These are phyloP conservation scores for Diprion similis DNA, from an alignment of 1,140 invertebrate genomes.

Conservation along the genomic window DNA sequence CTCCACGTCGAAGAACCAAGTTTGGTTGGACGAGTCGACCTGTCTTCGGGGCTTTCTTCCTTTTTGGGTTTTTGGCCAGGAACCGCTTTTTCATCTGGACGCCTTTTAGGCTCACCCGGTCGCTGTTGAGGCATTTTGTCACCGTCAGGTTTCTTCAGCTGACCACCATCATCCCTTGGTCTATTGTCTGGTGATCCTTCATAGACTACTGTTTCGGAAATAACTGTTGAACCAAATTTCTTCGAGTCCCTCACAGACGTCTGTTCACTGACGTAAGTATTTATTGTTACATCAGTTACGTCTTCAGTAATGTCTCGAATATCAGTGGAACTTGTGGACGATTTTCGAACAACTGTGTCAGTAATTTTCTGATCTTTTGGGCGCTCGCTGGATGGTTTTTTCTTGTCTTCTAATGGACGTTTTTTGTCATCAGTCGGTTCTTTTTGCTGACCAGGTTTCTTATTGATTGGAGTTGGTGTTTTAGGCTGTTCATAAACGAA, in stretches of 20 bases:
- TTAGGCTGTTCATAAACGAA: too few relatives aligned
- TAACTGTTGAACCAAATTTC: slow-evolving; percentile 15
- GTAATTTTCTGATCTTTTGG: too few relatives aligned
- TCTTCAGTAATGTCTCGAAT: background rate
- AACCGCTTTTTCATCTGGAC: slow-evolving; percentile 32
- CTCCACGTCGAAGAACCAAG: slow-evolving; percentile 44
- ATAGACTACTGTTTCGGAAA: slow-evolving; percentile 18
- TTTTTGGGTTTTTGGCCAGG: slow-evolving; percentile 21
- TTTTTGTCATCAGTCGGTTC: too few relatives aligned
- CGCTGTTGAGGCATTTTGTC: background rate
- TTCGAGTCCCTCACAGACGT: slow-evolving; percentile 17
- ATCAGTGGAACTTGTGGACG: too few relatives aligned
- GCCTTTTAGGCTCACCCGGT: slow-evolving; percentile 2
- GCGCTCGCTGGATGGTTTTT: too few relatives aligned
- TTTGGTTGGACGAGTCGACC: slow-evolving; percentile 30
- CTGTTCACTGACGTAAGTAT: slow-evolving; percentile 8
- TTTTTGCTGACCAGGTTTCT: too few relatives aligned
- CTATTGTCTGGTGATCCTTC: slow-evolving; percentile 17
- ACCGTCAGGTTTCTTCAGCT: background rate
- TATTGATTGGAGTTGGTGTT: too few relatives aligned
- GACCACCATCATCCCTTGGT: background rate
- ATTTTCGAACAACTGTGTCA: too few relatives aligned
- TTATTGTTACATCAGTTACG: background rate
- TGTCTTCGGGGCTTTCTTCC: slow-evolving; percentile 24
- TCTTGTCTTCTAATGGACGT: too few relatives aligned